Evolutionary conservation across 2,797 vertebrate genomes (phyloP).

Genomic region (Acomys russatus): DNA sequence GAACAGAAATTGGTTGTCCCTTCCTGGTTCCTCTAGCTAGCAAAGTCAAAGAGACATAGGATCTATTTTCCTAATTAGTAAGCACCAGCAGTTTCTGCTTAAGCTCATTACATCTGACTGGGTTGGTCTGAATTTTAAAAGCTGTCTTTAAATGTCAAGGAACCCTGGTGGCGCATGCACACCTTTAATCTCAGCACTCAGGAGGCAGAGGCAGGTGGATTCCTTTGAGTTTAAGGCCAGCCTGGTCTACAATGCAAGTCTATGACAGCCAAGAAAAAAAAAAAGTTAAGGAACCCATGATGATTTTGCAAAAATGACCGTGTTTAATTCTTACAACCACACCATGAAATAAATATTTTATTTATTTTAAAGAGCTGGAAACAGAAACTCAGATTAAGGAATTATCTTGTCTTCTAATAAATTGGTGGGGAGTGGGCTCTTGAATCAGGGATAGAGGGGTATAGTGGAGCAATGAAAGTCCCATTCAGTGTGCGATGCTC

Average conservation of each 20-base stretch:
- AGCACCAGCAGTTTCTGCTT: not conserved
- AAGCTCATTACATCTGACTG: not conserved
- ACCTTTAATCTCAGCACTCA: no score
- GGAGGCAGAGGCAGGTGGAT: no score
- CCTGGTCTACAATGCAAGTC: no score
- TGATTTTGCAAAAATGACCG: not conserved
- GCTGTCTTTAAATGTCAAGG: not conserved
- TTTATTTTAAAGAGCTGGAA: constrained; percentile 53
- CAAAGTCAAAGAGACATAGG: not conserved
- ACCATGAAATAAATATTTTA: not conserved
- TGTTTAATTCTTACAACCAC: not conserved
- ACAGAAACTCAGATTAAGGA: constrained; percentile 28
- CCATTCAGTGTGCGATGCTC: not conserved
- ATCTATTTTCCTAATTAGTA: not conserved
- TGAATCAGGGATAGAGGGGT: not conserved
- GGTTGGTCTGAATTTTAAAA: not conserved
- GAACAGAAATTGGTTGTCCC: not conserved
- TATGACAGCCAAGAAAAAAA: no score
- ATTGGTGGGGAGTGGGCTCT: not conserved
- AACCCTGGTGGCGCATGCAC: not conserved
- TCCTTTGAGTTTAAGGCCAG: no score
- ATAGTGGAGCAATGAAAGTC: not conserved
- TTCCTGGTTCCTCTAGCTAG: not conserved
- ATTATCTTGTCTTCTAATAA: not conserved
- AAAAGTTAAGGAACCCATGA: not conserved